Percentiles rank a stretch among this genome's conserved stretches.
Evolutionary conservation across 2,113 vertebrate genomes (phyloP).

Genomic region (Mesembrinibis cayennensis): DNA sequence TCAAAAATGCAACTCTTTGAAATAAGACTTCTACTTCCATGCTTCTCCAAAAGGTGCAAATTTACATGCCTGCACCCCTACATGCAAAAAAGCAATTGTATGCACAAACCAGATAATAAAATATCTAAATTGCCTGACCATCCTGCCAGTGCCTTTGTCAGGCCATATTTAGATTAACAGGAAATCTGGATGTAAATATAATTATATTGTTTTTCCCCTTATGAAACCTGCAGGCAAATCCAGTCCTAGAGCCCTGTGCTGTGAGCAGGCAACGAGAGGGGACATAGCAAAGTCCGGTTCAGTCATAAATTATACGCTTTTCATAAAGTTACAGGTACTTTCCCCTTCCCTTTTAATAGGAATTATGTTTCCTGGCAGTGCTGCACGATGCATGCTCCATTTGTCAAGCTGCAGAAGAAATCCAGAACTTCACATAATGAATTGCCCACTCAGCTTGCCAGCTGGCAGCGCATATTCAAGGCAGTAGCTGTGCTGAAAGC

Average conservation of each 20-base stretch:
- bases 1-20: not conserved
- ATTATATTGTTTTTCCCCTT: not conserved
- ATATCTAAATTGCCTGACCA: accelerated
- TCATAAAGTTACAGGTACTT: not conserved
- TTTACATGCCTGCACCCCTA: not conserved
- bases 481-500: not conserved
- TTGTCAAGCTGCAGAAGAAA: not conserved
- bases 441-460: not conserved
- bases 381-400: accelerated
- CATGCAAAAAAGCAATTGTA: not conserved
- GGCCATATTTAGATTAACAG: not conserved
- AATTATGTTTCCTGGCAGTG: not conserved
- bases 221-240: not conserved
- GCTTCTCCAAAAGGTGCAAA: not conserved
- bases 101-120: not conserved
- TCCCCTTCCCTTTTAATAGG: not conserved
- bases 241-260: too few species aligned
- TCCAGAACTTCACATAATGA: not conserved
- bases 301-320: not conserved
- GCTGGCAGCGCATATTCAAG: not conserved
- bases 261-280: not conserved
- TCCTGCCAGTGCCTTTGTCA: not conserved
- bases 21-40: accelerated
- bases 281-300: not conserved
- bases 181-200: not conserved